A percentile compares a stretch with the other conserved stretches of the same genome.
These are phyloP conservation scores for Spicauda simplicius DNA, from an alignment of 2,888 invertebrate species.

Conservation along the genomic window DNA sequence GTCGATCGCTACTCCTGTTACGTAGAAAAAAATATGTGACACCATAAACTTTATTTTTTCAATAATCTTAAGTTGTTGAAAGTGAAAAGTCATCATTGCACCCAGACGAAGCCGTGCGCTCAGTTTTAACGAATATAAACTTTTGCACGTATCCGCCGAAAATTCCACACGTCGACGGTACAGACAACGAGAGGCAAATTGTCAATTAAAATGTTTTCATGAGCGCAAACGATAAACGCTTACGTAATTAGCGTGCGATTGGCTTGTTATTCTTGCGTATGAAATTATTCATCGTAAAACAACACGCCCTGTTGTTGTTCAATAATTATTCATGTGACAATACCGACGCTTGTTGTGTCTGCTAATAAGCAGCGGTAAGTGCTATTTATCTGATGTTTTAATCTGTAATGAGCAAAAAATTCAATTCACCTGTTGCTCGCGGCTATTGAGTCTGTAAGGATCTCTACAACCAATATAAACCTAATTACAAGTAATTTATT, in stretches of 20 bases:
- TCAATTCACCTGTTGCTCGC: background rate
- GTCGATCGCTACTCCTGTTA: no score
- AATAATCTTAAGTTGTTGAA: no score
- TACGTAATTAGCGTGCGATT: slow-evolving; percentile 5
- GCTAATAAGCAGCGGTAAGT: background rate
- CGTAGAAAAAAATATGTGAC: no score
- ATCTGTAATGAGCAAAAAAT: background rate
- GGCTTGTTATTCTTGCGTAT: slow-evolving; percentile 8
- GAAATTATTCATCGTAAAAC: background rate
- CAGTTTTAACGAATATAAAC: slow-evolving; percentile 2
- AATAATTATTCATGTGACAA: background rate
- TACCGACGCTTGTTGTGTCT: background rate
- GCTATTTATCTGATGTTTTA: background rate
- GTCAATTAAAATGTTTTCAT: slow-evolving; percentile 23
- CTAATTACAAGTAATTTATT: no score
- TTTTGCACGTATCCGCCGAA: slow-evolving; percentile 22
- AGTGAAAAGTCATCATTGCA: no score
- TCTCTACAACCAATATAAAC: no score
- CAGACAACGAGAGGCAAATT: slow-evolving; percentile 2
- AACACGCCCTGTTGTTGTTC: background rate
- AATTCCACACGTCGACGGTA: slow-evolving; percentile 2
- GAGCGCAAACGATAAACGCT: slow-evolving; percentile 15
- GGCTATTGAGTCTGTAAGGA: background rate
- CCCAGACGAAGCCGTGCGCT: background rate
- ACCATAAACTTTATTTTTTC: no score